Evolutionary conservation across 1,140 invertebrate genomes (phyloP), one percentile per base, ranked within the genome.

Genomic region (Semibalanus balanoides): DNA sequence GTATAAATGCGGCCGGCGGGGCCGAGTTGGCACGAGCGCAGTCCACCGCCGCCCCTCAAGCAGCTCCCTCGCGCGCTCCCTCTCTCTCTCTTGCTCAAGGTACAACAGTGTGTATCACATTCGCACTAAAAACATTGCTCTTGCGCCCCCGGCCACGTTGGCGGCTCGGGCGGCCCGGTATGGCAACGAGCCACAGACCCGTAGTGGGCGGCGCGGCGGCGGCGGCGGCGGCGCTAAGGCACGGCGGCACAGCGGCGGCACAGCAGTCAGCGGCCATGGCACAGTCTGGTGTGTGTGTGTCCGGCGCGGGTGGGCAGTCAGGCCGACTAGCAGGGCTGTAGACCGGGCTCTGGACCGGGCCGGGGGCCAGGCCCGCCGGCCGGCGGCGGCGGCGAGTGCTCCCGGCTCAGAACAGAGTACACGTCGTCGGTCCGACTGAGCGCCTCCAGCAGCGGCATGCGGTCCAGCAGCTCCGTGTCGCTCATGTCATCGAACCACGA

Each of bases 401-500:
- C 80, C 86, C 94, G 94, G 81, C 92, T 91, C 82, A 96, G 86
- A 84, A 96, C 91, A 83, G 91, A 92, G 85, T 96, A 96, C 81
- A 97, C 93, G 86, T 93, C 94, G 82, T 96, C 93, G 81, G 95
- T 92, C 86, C 92, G 94, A 85, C 93, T 95, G 78, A 98, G 87
- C 84, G 94, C 93, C 84, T 97, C 95, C 84, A 98, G 95, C 83
- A 97, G 94, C 77, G 96, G 96, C 83, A 98, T 95, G 81, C 98
- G 87, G 85, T 98, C 95, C 79, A 95, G 87, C 73, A 98, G 87
- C 86, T 98, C 96, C 75, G 92, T 93, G 85, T 98, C 96, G 81
- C 91, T 92, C 88, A 95, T 94, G 84, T 98, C 96, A 85, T 98
- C 95, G 85, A 98, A 98, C 96, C 96, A 98, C 77, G 94, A 96